Evolutionary conservation across 2,113 vertebrate species (phyloP), one percentile per base, ranked within the genome.

Genomic region (Protobothrops mucrosquamatus): DNA sequence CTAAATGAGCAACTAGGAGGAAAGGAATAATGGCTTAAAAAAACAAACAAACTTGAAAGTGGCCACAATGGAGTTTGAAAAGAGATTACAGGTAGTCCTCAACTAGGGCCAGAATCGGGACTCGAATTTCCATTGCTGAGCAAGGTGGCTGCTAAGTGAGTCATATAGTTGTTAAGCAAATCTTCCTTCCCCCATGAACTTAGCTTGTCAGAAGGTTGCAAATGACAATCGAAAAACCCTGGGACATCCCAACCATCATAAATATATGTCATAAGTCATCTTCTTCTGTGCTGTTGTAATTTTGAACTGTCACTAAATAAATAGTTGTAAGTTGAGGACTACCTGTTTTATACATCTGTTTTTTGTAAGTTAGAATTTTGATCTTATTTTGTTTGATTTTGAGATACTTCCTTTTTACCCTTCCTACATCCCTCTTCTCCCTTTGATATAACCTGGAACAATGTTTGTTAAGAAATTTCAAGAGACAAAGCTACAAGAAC

Each of bases 401-500:
- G 20, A 57, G 56, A 57, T 57, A 57, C 20, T 23, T 57, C 56
- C 22, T 57, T 57, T 57, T 57, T 22, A 22, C 20, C 56, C 20
- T 22, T 23, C 56, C 20, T 57, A 2, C 20, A 23, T 57, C 24
- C 22, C 26, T 64, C 26, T 10, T 64, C 61, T 64, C 26, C 26
- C 61, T 64, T 29, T 64, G 6, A 69, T 5, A 55, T 81, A 54
- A 92, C 29, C 52, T 88, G 34, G 59, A 14, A 74, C 88, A 88
- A 93, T 88, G 85, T 88, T 96, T 95, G 94, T 85, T 96, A 95
- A 92, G 90, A 92, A 39, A 87, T 90, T 89, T 56, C 85, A 93
- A 94, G 93, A 94, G 48, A 81, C 61, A 88, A 92, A 91, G 93
- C 95, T 91, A 89, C 95, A 92, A 59, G 43, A 23, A 34, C 12